Percentiles rank a stretch among this genome's conserved stretches.
Evolutionary conservation across 2,888 invertebrate species (phyloP).

Genomic region (Phymatocera aterrima): DNA sequence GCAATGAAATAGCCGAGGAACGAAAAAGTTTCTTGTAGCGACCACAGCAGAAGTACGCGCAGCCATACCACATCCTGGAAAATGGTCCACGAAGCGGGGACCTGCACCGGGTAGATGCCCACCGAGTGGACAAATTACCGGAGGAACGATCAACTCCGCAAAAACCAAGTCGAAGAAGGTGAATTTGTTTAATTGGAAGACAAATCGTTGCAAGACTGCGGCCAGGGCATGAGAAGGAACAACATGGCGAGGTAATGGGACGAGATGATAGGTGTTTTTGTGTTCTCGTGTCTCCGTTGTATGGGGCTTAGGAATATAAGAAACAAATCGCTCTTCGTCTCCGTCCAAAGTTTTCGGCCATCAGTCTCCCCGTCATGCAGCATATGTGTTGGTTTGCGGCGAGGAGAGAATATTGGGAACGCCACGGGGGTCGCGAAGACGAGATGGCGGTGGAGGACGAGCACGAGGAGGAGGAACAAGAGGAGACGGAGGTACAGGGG

Average conservation of each 20-base stretch:
- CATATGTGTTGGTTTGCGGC: conserved; percentile 58
- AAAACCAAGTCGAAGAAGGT: not conserved
- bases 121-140: too few species aligned
- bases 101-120: too few species aligned
- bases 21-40: not conserved
- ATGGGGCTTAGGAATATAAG: conserved; percentile 51
- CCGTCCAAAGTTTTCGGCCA: conserved; percentile 61
- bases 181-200: not conserved
- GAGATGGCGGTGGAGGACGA: not conserved
- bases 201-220: not conserved
- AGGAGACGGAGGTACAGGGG: conserved; percentile 17
- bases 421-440: not conserved
- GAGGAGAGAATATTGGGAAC: conserved; percentile 42
- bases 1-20: not conserved
- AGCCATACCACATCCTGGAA: not conserved
- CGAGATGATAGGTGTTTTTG: conserved; percentile 40
- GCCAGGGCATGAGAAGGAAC: not conserved
- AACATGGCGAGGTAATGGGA: conserved; percentile 26
- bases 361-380: conserved; percentile 55
- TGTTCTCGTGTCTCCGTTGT: conserved; percentile 10
- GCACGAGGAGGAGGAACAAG: conserved; percentile 44
- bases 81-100: not conserved
- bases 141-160: too few species aligned
- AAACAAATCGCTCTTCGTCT: conserved; percentile 63
- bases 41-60: not conserved